Evolutionary conservation across 2,797 vertebrate genomes (phyloP).

Genomic region (Melanotaenia parkinsoni): DNA sequence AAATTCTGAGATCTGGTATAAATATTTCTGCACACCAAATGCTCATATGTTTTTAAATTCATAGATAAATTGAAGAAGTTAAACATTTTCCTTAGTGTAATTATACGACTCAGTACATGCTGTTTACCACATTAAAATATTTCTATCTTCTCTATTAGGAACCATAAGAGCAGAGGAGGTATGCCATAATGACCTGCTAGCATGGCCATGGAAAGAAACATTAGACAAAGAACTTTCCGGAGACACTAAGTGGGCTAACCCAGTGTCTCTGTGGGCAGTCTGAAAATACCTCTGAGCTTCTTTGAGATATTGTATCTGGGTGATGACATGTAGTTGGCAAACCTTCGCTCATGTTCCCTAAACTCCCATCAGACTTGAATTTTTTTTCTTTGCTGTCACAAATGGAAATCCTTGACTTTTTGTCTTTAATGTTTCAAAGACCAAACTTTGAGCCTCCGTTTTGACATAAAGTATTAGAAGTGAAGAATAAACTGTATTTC

Average conservation of each 20-base stretch:
- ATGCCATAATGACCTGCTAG: conserved; percentile 69
- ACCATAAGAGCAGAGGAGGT: conserved; percentile 38
- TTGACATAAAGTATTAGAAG: not conserved
- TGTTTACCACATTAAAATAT: not conserved
- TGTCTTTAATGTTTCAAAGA: not conserved
- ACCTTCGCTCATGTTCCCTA: conserved; percentile 49
- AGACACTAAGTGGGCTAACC: conserved; percentile 61
- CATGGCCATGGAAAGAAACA: conserved; percentile 75
- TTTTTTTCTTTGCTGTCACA: conserved; percentile 51
- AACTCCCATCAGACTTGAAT: conserved; percentile 48
- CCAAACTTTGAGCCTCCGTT: not conserved
- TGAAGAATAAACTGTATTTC: not conserved
- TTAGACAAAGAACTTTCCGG: conserved; percentile 73
- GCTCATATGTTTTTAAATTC: not conserved
- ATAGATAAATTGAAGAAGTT: not conserved
- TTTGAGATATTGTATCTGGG: conserved; percentile 75
- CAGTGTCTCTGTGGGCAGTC: conserved; percentile 66
- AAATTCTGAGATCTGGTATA: not conserved
- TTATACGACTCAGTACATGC: not conserved
- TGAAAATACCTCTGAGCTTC: conserved; percentile 74
- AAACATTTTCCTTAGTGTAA: conserved; percentile 2
- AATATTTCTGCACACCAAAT: not conserved
- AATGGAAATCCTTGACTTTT: conserved; percentile 58
- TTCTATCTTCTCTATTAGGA: not conserved
- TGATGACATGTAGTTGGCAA: conserved; percentile 81